Conservation (phyloP, 1,140 invertebrate genomes). For the Rhyzopertha dominica region DNA sequence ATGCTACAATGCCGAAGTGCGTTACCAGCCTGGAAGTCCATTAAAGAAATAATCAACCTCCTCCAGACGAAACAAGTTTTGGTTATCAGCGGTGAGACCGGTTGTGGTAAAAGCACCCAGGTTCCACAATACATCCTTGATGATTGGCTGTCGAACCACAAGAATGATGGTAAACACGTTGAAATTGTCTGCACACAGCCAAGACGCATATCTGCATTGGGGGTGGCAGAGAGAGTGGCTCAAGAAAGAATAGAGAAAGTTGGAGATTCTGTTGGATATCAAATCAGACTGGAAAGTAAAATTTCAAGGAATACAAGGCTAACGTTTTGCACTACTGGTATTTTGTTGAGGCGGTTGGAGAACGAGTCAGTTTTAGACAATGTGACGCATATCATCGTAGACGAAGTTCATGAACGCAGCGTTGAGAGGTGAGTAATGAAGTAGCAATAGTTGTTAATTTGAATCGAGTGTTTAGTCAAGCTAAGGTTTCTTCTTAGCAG, state of each 20-base stretch:
- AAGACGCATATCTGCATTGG: constrained; percentile 84
- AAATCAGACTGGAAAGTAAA: constrained; percentile 75
- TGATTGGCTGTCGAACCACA: constrained; percentile 57
- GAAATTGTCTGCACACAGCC: constrained; percentile 92
- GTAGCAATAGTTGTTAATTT: too few species aligned
- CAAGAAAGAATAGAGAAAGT: constrained; percentile 78
- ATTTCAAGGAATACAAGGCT: constrained; percentile 70
- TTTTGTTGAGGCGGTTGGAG: constrained; percentile 75
- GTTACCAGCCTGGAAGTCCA: constrained; percentile 64
- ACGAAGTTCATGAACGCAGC: constrained; percentile 89
- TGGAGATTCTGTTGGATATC: constrained; percentile 80
- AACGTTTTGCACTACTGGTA: constrained; percentile 88
- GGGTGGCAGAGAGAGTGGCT: constrained; percentile 85
- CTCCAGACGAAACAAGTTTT: constrained; percentile 63
- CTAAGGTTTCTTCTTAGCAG: too few species aligned
- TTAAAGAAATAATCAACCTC: constrained; percentile 58
- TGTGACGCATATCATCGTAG: constrained; percentile 75
- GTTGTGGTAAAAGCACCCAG: constrained; percentile 87
- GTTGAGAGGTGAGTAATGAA: constrained; percentile 60
- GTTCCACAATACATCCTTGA: constrained; percentile 90
- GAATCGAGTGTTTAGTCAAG: too few species aligned
- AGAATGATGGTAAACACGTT: constrained; percentile 51
- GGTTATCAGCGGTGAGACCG: constrained; percentile 80
- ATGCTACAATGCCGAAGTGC: constrained; percentile 57
- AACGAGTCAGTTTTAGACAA: constrained; percentile 64